Evolutionary conservation across 2,113 vertebrate species (phyloP).

Genomic region (Periophthalmus modestus): DNA sequence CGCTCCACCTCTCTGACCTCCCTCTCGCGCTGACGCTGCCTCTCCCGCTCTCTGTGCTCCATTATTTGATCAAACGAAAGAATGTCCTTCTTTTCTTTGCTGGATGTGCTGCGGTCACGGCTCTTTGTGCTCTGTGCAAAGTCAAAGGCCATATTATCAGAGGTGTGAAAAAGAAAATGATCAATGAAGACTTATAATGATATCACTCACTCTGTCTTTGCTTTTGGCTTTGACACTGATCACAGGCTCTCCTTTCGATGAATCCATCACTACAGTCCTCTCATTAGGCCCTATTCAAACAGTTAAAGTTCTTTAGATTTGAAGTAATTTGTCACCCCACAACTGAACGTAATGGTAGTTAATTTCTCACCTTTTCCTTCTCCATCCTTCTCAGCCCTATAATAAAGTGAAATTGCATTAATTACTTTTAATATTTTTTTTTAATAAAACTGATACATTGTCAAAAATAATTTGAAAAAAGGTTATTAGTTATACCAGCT

Average conservation of each 20-base stretch:
- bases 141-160: background rate
- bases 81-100: conserved; percentile 93
- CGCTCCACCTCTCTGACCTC: conserved; percentile 92
- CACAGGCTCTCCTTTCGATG: conserved; percentile 95
- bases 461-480: too few relatives aligned
- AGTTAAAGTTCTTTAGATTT: background rate
- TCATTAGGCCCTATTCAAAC: conserved; percentile 77
- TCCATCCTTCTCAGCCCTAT: conserved; percentile 82
- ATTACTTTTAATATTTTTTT: too few relatives aligned
- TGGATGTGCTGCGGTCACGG: conserved; percentile 86
- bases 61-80: conserved; percentile 98
- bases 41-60: conserved; percentile 90
- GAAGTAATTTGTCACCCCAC: background rate
- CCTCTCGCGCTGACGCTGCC: conserved; percentile 90
- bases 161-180: too few relatives aligned
- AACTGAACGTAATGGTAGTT: background rate
- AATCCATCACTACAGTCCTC: conserved; percentile 96
- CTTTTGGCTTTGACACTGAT: conserved; percentile 92
- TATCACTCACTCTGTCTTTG: conserved; percentile 76
- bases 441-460: too few relatives aligned
- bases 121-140: conserved; percentile 87
- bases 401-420: conserved; percentile 9
- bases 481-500: too few relatives aligned
- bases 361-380: conserved; percentile 77
- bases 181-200: background rate